Evolutionary conservation across 2,797 vertebrate genomes (phyloP).

Genomic region (Pseudomugil gertrudae): DNA sequence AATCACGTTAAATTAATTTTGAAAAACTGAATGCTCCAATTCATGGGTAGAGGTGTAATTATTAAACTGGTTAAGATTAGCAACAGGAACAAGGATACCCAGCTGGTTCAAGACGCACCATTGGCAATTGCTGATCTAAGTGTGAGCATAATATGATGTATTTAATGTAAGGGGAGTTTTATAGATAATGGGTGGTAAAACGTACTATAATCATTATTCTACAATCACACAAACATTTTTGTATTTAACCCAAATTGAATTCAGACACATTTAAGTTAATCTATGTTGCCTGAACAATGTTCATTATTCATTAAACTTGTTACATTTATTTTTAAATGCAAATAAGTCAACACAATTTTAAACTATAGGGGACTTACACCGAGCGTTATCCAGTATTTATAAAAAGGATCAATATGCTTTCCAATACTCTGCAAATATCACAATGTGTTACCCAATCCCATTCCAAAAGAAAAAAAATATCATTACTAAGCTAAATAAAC

Average conservation of each 20-base stretch:
- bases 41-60: conserved; percentile 67
- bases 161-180: conserved; percentile 23
- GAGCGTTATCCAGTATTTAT: conserved; percentile 3
- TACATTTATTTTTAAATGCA: conserved; percentile 18
- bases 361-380: neutral
- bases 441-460: conserved; percentile 65
- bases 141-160: conserved; percentile 37
- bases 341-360: neutral
- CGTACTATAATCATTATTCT: conserved; percentile 19
- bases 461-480: conserved; percentile 39
- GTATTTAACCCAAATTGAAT: conserved; percentile 35
- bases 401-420: conserved; percentile 43
- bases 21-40: conserved; percentile 68
- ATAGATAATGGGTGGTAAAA: neutral
- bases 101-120: conserved; percentile 43
- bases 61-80: conserved; percentile 66
- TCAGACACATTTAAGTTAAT: conserved; percentile 32
- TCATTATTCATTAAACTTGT: neutral
- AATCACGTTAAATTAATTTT: conserved; percentile 77
- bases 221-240: conserved; percentile 15
- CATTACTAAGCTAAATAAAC: conserved; percentile 72
- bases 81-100: conserved; percentile 45
- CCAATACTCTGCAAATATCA: conserved; percentile 62
- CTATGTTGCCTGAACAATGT: conserved; percentile 17
- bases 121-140: conserved; percentile 48